A percentile compares a stretch with the other conserved stretches of the same genome.
phyloP scores from a whole-genome alignment of 2,888 invertebrate genomes.

The Megalurothrips usitatus region DNA sequence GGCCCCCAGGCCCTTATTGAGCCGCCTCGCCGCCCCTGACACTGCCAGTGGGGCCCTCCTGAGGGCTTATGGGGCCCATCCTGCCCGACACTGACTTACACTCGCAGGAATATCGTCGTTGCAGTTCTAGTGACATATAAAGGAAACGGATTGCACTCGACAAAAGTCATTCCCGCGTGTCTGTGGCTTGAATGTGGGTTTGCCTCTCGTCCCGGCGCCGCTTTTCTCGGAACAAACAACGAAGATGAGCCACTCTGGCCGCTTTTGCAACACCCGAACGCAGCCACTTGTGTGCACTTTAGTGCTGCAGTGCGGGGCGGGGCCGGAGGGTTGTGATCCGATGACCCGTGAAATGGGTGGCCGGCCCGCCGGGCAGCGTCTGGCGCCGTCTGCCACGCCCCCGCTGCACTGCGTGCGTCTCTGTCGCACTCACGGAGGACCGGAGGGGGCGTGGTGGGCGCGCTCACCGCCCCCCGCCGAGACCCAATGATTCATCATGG shows the following conservation, averaged over 20 bases:
- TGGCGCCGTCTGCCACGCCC: too few species aligned
- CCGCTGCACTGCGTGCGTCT: neutral
- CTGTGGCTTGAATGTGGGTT: too few species aligned
- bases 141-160: too few species aligned
- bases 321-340: neutral
- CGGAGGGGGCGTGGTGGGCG: neutral
- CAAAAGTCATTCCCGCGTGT: too few species aligned
- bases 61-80: neutral
- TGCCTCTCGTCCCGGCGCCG: too few species aligned
- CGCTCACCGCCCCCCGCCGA: neutral
- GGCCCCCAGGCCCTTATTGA: neutral
- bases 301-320: neutral
- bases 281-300: neutral
- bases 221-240: too few species aligned
- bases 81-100: neutral
- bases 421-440: neutral
- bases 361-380: neutral
- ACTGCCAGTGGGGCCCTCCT: neutral
- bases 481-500: neutral
- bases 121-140: too few species aligned
- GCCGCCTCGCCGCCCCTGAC: neutral
- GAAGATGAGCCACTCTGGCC: too few species aligned
- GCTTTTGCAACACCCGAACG: too few species aligned
- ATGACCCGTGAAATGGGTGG: constrained; percentile 23
- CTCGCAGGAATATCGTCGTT: neutral